These are phyloP conservation scores for Hemibates koningsi DNA, from an alignment of 2,113 vertebrate genomes.

Conservation along the genomic window DNA sequence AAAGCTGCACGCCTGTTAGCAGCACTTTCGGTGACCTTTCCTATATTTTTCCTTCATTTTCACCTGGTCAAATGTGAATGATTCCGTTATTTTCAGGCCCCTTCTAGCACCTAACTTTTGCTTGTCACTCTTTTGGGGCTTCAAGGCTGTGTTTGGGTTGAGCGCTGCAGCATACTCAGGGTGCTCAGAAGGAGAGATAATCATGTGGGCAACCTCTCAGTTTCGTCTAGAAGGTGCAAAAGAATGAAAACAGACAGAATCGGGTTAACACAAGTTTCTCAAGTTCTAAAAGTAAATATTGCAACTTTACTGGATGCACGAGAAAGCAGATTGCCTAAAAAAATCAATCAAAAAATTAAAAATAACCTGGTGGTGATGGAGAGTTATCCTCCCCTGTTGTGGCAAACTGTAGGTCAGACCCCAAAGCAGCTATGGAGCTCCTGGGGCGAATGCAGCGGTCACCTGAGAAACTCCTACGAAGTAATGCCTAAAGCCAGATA, in stretches of 20 bases:
- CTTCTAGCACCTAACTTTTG: not conserved
- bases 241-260: not conserved
- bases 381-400: conserved; percentile 57
- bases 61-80: not conserved
- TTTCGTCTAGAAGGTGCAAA: conserved; percentile 54
- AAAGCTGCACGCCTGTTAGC: not conserved
- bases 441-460: conserved; percentile 78
- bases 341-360: not conserved
- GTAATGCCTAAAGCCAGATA: conserved; percentile 66
- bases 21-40: not conserved
- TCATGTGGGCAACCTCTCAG: conserved; percentile 70
- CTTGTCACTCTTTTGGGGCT: conserved; percentile 12
- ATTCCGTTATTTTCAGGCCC: not conserved
- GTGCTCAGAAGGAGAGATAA: not conserved
- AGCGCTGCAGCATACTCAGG: conserved; percentile 3
- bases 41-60: not conserved
- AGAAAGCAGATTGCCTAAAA: not conserved
- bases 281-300: not conserved
- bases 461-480: conserved; percentile 80
- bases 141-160: conserved; percentile 24
- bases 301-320: not conserved
- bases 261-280: not conserved
- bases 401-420: conserved; percentile 68
- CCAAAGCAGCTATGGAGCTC: conserved; percentile 73
- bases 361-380: conserved; percentile 66